Evolutionary conservation across 2,797 vertebrate genomes (phyloP), one percentile per base, ranked within the genome.

Genomic region (Acomys russatus): DNA sequence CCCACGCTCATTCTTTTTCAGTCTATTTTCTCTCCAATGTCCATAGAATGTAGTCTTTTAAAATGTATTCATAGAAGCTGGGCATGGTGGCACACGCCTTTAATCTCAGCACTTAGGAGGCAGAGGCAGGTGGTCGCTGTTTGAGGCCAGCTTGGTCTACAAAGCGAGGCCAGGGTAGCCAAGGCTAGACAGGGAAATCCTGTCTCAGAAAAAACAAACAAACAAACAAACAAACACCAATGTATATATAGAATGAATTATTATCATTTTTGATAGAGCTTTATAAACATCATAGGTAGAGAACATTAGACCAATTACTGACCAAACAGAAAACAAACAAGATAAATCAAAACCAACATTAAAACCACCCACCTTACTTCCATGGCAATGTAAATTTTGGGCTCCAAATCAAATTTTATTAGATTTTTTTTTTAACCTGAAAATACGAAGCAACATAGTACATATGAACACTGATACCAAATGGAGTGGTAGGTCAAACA

Each of bases 1-100:
- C 15, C 0, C 3, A 44, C 68, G 22, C 35, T 71, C 30, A 59
- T 88, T 59, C 38, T 70, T 80, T 23, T 25, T 44, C 12, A 64
- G 6, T 77, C 91, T 49, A 23, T 89, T 92, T 74, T 23, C 63
- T 91, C n/a, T 30, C 93, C 85, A 90, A 71, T 77, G 54, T 71
- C n/a, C 10, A 49, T 71, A 59, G 61, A 83, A 74, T 83, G 18
- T 59, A 66, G 25, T 38, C 70, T 28, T 88, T 59, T 35, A 71
- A 71, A 79, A 79, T 64, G 51, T 49, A 70, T 25, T n/a, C 70
- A 85, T n/a, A 85, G 4, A 51, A 56, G 44, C 4, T 44, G 44
- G 44, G 44, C 44, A 4, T 44, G 44, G 44, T 44, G 44, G 44
- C 44, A 44, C 44, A 44, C 44, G 4, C 44, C 44, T 44, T 44